Conservation (phyloP, 1,140 invertebrate species). For the Oryctes rhinoceros region DNA sequence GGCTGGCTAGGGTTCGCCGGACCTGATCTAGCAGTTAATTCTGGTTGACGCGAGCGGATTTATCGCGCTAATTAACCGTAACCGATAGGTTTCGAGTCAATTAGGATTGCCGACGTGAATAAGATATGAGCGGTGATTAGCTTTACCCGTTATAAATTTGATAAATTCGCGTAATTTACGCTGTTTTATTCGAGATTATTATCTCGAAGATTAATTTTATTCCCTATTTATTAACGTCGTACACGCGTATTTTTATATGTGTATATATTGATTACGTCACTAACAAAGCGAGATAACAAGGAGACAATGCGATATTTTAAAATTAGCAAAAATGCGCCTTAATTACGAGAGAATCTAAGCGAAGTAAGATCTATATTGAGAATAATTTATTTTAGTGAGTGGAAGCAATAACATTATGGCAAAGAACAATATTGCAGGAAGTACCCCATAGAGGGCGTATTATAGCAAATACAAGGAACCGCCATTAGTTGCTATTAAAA, state of each 20-base stretch:
- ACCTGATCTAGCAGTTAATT: constrained; percentile 20
- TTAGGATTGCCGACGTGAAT: constrained; percentile 23
- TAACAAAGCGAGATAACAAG: too few relatives aligned
- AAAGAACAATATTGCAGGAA: too few relatives aligned
- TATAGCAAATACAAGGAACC: too few relatives aligned
- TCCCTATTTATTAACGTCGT: not conserved
- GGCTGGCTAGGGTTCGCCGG: not conserved
- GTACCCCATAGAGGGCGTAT: too few relatives aligned
- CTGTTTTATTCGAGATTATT: not conserved
- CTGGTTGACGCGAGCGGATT: constrained; percentile 13
- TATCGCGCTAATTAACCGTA: constrained; percentile 30
- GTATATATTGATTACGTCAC: not conserved
- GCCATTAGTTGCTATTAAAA: too few relatives aligned
- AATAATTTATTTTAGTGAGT: too few relatives aligned
- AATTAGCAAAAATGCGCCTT: too few relatives aligned
- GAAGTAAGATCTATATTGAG: too few relatives aligned
- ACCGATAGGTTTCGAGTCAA: constrained; percentile 29
- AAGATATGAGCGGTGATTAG: constrained; percentile 8
- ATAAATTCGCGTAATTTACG: not conserved
- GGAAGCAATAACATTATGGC: too few relatives aligned
- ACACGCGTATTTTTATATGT: not conserved
- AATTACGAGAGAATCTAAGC: too few relatives aligned
- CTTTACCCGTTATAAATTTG: not conserved
- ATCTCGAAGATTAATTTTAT: not conserved
- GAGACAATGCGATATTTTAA: too few relatives aligned